Evolutionary conservation across 37 sponge, comb jelly and placozoan genomes (phyloP), one percentile per base, ranked within the genome.

Genomic region (Ianthella basta): DNA sequence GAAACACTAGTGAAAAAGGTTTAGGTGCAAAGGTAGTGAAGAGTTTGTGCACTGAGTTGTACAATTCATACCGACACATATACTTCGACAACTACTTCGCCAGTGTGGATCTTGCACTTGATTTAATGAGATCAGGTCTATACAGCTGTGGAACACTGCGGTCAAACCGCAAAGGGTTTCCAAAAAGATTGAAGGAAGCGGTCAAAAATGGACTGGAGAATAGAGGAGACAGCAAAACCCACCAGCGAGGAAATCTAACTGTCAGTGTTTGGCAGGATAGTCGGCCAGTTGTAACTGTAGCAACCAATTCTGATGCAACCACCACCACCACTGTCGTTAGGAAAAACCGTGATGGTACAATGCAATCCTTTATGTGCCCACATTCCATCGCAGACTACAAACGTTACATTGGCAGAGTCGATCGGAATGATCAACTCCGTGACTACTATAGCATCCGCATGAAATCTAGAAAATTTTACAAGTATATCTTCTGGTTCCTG

Each of bases 71-170:
- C 33, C 59, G 60, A 21, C 84, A 84, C 12, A 50, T 39, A 19
- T 84, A 84, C 36, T 84, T 57, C 39, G 80, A 86, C 56, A 86
- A 86, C 30, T 86, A 32, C 55, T 79, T 86, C 63, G 60, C 87
- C 36, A 80, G 70, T 55, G 19, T 86, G 20, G n/a, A 34, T 12
- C 81, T 86, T 20, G 29, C 65, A n/a, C 19, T 29, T 33, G 61
- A 81, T 16, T 35, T 81, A 3, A 4, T 23, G 30, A 16, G 13
- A 29, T 35, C 20, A 6, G 10, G 59, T 38, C 10, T 84, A 8
- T 84, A 84, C 69, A 55, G 53, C 19, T 84, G 84, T 84, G 84
- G 84, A 53, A 72, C 73, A 20, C 33, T 44, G 32, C 33, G 84
- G 19, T 36, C 55, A 55, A 44, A 84, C 29, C 18, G 84, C 16